Percentiles rank a stretch among this genome's conserved stretches.
These are phyloP conservation scores for Columba guinea DNA, from an alignment of 2,797 vertebrate genomes.

Conservation along the genomic window DNA sequence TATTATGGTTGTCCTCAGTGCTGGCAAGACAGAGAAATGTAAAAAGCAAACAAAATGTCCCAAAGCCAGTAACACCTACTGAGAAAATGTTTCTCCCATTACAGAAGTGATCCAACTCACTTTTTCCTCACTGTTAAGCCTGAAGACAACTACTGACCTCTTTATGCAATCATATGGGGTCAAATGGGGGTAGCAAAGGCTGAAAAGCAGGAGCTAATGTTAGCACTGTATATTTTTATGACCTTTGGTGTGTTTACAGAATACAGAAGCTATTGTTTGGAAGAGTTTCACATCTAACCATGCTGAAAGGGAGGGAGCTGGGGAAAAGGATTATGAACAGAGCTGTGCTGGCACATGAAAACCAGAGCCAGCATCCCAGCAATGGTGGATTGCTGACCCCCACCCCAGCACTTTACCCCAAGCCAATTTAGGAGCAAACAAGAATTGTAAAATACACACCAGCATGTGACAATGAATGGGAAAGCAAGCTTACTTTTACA, in stretches of 20 bases:
- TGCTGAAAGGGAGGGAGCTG: background rate
- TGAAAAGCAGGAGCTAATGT: conserved; percentile 58
- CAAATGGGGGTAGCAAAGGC: background rate
- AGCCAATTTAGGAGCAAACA: background rate
- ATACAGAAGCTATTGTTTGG: conserved; percentile 46
- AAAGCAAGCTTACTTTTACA: background rate
- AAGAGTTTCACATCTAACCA: conserved; percentile 6
- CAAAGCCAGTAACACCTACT: background rate
- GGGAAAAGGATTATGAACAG: background rate
- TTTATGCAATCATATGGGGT: background rate
- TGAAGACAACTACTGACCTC: background rate
- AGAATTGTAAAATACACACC: background rate
- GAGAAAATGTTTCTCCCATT: background rate
- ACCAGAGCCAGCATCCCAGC: background rate
- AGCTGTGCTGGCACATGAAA: background rate
- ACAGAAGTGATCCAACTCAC: background rate
- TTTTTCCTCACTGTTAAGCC: background rate
- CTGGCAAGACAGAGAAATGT: background rate
- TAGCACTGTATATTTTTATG: conserved; percentile 58
- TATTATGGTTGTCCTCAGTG: background rate
- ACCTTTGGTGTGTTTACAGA: conserved; percentile 52
- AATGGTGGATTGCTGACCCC: background rate
- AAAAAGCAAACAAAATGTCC: background rate
- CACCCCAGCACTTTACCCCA: background rate
- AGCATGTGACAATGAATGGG: background rate